A percentile compares a stretch with the other conserved stretches of the same genome.
These are phyloP conservation scores for Mantis religiosa DNA, from an alignment of 2,888 invertebrate species.

Conservation along the genomic window DNA sequence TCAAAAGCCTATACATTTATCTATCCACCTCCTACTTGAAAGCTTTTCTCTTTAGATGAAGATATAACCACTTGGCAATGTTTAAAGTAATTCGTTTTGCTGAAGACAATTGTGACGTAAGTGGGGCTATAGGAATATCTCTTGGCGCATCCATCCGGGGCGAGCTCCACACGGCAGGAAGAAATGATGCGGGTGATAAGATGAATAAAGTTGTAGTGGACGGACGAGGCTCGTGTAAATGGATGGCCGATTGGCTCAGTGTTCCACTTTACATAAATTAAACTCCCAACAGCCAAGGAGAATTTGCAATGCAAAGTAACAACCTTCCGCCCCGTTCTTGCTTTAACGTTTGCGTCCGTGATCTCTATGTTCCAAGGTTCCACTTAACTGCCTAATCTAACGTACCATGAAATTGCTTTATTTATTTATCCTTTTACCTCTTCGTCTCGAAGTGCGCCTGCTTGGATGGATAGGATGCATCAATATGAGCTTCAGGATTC, in stretches of 20 bases:
- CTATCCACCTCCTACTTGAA: neutral
- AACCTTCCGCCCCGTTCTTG: neutral
- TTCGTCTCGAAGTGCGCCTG: neutral
- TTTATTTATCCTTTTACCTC: neutral
- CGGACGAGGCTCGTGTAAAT: neutral
- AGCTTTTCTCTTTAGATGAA: neutral
- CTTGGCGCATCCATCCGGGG: neutral
- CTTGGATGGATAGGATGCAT: neutral
- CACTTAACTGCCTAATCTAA: neutral
- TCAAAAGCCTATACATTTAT: neutral
- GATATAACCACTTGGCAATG: neutral
- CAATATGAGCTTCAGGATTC: neutral
- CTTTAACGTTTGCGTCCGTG: neutral
- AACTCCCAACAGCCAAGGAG: neutral
- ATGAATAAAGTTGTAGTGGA: neutral
- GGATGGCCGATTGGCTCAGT: neutral
- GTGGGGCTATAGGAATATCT: neutral
- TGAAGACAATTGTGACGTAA: neutral
- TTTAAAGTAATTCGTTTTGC: neutral
- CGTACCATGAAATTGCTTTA: neutral
- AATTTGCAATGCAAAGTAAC: neutral
- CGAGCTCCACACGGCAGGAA: neutral
- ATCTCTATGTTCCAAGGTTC: neutral
- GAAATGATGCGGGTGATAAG: neutral
- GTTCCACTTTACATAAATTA: neutral